Base-by-base conservation (phyloP, 2,113 vertebrate genomes). In the Notothenia coriiceps region DNA sequence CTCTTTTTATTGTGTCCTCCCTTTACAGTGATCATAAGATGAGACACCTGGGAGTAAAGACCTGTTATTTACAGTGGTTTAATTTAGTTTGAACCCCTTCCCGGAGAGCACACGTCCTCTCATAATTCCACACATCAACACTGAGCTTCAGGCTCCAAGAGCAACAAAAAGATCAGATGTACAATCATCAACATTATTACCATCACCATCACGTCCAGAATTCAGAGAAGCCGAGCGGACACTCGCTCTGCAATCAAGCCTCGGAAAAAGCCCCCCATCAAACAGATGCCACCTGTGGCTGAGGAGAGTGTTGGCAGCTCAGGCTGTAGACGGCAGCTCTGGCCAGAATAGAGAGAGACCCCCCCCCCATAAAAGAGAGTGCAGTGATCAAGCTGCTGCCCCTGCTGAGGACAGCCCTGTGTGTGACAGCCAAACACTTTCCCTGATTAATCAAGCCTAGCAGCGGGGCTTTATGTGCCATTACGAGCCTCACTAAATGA, bases 371-470 rank as follows among this genome's bases (percentile, higher is more conserved):
- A 61, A 89, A 86, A 85, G 81, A 74, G 65, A 82, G 63, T 13
- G 2, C 66, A 51, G 86, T 40, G 40, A 90, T 84, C 66, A 79
- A 84, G 83, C 75, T 52, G 67, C 71, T 66, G 82, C 85, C 77
- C 84, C 84, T 77, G 70, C 86, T 84, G 86, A 88, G 89, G 90
- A 90, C 82, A 82, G 77, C 87, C 86, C 88, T 56, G 79, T 82
- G 78, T 90, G 86, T 84, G 81, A 89, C 84, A 82, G 89, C 82
- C 85, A 88, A 93, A 92, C 89, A 93, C 90, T 92, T 91, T 88
- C 85, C 85, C 84, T 94, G 91, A 93, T 93, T 94, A 94, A 93
- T 93, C 89, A 92, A 92, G 84, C 83, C 84, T 54, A 88, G 83
- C 90, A 89, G 82, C 60, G 29, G 73, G 87, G 92, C 79, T 93